These are phyloP conservation scores for Pasiphila rectangulata DNA, from an alignment of 2,888 invertebrate genomes.

Conservation along the genomic window DNA sequence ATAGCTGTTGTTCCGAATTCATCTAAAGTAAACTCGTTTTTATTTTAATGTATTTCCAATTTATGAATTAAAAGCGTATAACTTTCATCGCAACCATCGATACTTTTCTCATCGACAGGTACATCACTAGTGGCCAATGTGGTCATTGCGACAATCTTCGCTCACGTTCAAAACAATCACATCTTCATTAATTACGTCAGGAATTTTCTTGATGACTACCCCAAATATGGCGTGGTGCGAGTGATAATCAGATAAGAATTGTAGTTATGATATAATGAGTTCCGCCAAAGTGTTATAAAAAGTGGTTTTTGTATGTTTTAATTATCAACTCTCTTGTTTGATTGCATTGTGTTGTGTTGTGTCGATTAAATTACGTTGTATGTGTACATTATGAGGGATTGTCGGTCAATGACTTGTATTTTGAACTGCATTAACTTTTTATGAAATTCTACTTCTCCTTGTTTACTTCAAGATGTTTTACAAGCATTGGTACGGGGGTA, in stretches of 20 bases:
- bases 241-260: slow-evolving; percentile 39
- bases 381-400: neutral
- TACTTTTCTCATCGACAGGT: neutral
- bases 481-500: too few relatives aligned
- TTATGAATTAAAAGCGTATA: neutral
- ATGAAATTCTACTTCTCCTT: neutral
- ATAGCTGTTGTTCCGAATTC: neutral
- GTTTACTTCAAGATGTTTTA: too few relatives aligned
- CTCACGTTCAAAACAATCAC: slow-evolving; percentile 62
- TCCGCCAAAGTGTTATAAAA: slow-evolving; percentile 24
- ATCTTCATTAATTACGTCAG: slow-evolving; percentile 75
- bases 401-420: slow-evolving; percentile 18
- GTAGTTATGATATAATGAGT: slow-evolving; percentile 30
- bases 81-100: slow-evolving; percentile 13
- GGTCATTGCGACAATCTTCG: slow-evolving; percentile 45
- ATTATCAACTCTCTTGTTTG: slow-evolving; percentile 13
- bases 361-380: slow-evolving; percentile 19
- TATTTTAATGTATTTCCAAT: too few relatives aligned
- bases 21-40: neutral
- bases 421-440: neutral
- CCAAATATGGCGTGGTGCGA: slow-evolving; percentile 40
- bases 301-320: slow-evolving; percentile 19
- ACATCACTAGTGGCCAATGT: slow-evolving; percentile 12
- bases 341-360: slow-evolving; percentile 18
- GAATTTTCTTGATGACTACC: slow-evolving; percentile 58